A percentile compares a stretch with the other conserved stretches of the same genome.
phyloP scores from a whole-genome alignment of 37 sponge, comb jelly and placozoan species.

The Geodia barretti region DNA sequence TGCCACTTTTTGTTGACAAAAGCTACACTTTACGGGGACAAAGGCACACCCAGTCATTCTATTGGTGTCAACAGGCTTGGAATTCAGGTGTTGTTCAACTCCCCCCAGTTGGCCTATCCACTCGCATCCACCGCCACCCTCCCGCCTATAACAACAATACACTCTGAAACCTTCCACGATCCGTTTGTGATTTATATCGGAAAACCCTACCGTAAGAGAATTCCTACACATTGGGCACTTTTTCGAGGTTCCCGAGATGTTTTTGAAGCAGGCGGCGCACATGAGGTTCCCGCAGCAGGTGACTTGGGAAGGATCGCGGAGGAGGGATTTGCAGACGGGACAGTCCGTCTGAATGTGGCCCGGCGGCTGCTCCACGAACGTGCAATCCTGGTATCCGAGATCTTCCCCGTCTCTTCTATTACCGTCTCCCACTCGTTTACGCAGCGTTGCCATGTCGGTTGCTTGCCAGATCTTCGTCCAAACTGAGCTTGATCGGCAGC shows the following conservation, averaged over 20 bases:
- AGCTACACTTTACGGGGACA: not conserved
- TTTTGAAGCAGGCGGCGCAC: not conserved
- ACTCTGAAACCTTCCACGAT: not conserved
- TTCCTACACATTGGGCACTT: not conserved
- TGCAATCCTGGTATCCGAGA: not conserved
- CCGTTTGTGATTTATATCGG: not conserved
- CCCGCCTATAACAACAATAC: not conserved
- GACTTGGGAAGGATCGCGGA: not conserved
- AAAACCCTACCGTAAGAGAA: not conserved
- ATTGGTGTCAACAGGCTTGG: not conserved
- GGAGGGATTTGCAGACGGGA: not conserved
- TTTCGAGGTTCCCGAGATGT: not conserved
- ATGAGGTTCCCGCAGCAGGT: not conserved
- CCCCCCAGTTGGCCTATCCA: not conserved
- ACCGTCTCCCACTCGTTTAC: no score
- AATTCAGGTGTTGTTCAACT: not conserved
- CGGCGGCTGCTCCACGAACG: not conserved
- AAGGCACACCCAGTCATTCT: not conserved
- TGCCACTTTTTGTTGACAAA: not conserved
- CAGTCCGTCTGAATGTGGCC: not conserved
- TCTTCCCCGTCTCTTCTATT: no score
- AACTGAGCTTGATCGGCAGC: no score
- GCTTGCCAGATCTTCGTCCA: no score
- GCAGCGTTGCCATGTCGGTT: no score
- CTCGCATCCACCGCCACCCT: not conserved